Base-by-base conservation (phyloP, 2,113 vertebrate species). In the Callaeas wilsoni region DNA sequence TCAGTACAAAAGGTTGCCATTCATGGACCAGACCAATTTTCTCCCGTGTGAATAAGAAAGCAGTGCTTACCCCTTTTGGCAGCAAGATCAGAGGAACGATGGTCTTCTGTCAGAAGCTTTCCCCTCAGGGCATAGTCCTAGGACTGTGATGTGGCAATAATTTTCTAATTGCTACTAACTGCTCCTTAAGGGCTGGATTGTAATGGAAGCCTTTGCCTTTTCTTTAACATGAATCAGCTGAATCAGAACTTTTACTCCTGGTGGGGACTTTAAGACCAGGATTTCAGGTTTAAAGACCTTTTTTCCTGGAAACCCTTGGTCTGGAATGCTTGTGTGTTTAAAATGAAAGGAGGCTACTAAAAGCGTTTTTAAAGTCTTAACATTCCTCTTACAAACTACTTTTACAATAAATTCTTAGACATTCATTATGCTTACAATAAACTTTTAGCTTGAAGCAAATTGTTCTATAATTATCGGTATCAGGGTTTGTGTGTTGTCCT, bases 81-180 rank as follows among this genome's bases (percentile, higher is more conserved):
- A 88, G 42, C 16, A 80, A 81, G 79, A 97, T 93, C 93, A 95
- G 80, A 96, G 77, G 84, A 96, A 78, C 6, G 64, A 89, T 93
- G 79, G 80, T 87, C 91, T 81, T 90, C 86, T 88, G 79, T 93
- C 90, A 84, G 89, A 95, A 86, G 25, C 47, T 67, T 50, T 86
- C 88, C 56, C 91, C 76, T 86, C 39, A 41, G 64, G 93, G 59
- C n/a, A 22, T 33, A 81, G 55, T 92, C 60, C 55, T 77, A 77
- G 39, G 63, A 90, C 16, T 91, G 68, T 77, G 93, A 93, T 96
- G 93, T 86, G 90, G 87, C 88, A 94, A 95, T 93, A 90, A 94
- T 95, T 86, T 96, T 91, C 95, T 95, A 95, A 96, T 95, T 93
- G 90, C 71, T 94, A 90, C 90, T 96, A 97, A 96, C 79, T 94